Base-by-base conservation (phyloP, 2,797 vertebrate genomes). In the Typhlichthys subterraneus region DNA sequence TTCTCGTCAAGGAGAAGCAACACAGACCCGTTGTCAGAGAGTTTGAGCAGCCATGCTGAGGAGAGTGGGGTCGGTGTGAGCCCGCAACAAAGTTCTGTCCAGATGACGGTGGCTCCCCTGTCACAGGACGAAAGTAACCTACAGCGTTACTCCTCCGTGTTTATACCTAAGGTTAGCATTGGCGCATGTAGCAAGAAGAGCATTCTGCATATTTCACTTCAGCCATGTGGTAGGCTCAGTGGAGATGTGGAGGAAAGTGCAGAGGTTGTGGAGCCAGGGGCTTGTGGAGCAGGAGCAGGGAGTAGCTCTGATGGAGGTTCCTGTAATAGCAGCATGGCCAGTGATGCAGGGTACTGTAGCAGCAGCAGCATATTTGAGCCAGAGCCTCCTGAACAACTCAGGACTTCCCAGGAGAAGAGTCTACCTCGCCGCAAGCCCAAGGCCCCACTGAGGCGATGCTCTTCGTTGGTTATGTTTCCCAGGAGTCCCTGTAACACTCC, bases 391-490 rank as follows among this genome's bases (percentile, higher is more conserved):
- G 94, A 93, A 59, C 93, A 93, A 60, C 92, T 80, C 46, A 86
- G 87, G 73, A 75, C 76, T 46, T 85, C 77, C 55, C 84, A 87
- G 51, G 83, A 91, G 59, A 91, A 81, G 72, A 63, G 74, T 68
- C 72, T 88, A 7, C 79, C 54, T 55, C 89, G 85, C 76, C 83
- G 81, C 67, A 93, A 91, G 69, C 79, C 88, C 2, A 94, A 90
- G 85, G 87, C 91, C 65, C 95, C 96, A 0, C 83, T 98, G 48
- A 93, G 95, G 63, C 95, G 96, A 14, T 99, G 96, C 82, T 97
- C 96, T 0, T 99, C 98, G 0, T 85, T 99, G 84, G 94, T 99
- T 59, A 94, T 99, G 78, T 98, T 98, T 67, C 95, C 97, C 12
- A 91, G 93, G 82, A 99, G 95, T 75, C 95, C 95, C 66, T 95